Percentiles rank a stretch among this genome's conserved stretches.
phyloP scores from a whole-genome alignment of 2,113 vertebrate species.

The Zapornia atra region DNA sequence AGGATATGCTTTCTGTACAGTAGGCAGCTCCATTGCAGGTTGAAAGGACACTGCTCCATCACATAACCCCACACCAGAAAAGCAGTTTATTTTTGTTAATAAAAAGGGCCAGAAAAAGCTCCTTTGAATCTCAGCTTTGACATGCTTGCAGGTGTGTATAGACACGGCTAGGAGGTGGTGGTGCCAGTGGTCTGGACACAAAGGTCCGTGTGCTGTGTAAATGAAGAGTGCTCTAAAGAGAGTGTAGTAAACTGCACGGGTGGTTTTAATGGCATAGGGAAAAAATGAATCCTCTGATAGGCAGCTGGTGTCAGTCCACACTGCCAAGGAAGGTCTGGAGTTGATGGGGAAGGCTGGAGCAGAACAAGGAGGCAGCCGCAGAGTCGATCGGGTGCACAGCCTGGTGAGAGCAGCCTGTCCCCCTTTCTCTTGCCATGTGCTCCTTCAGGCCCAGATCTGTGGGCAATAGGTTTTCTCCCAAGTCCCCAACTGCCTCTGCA shows the following conservation, averaged over 20 bases:
- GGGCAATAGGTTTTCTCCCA: neutral
- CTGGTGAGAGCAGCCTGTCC: neutral
- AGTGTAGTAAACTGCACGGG: neutral
- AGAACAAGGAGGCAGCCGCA: neutral
- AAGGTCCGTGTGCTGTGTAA: neutral
- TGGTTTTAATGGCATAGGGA: neutral
- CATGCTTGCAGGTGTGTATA: neutral
- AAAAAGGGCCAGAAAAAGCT: neutral
- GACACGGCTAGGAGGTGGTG: neutral
- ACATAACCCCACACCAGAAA: neutral
- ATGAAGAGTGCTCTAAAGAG: neutral
- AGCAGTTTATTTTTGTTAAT: neutral
- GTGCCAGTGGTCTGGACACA: neutral
- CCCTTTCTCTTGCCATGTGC: neutral
- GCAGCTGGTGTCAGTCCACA: neutral
- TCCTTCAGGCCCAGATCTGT: neutral
- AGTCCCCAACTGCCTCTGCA: neutral
- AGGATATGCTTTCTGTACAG: neutral
- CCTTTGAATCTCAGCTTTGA: neutral
- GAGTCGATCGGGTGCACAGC: accelerated
- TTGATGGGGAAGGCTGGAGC: neutral
- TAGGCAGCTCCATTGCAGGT: neutral
- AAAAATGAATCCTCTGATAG: neutral
- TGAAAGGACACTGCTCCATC: neutral
- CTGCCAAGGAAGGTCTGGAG: neutral